Conservation (phyloP, 1,140 invertebrate genomes). For the Cardiocondyla obscurior region DNA sequence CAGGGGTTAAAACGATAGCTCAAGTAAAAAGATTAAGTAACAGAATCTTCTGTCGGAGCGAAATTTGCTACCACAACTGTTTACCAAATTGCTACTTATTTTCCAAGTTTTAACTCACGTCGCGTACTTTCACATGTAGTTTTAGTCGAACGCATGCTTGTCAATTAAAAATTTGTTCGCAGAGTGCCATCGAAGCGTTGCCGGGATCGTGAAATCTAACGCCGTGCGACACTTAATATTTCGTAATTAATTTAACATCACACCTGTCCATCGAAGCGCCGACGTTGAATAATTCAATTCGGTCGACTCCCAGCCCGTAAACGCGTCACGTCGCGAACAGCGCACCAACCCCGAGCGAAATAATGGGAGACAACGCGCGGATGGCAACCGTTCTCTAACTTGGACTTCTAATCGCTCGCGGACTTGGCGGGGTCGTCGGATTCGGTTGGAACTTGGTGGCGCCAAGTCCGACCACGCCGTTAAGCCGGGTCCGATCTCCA, state of each 20-base stretch:
- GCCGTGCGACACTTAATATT: not conserved
- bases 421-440: constrained; percentile 30
- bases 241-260: not conserved
- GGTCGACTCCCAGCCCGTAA: not conserved
- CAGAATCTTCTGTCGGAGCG: not conserved
- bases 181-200: not conserved
- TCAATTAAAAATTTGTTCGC: not conserved
- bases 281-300: constrained; percentile 6
- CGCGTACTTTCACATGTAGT: not conserved
- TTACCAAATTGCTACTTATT: not conserved
- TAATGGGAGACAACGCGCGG: constrained; percentile 22
- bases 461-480: constrained; percentile 17
- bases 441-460: constrained; percentile 38
- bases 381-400: constrained; percentile 10
- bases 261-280: not conserved
- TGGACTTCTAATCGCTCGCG: constrained; percentile 42
- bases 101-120: not conserved
- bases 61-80: not conserved
- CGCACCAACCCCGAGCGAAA: constrained; percentile 27
- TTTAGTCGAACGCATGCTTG: not conserved
- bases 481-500: constrained; percentile 41
- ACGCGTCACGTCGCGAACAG: not conserved
- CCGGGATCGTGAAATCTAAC: not conserved
- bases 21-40: not conserved
- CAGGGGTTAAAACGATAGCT: not conserved